phyloP scores from a whole-genome alignment of 1,140 invertebrate genomes.

The Panagrolaimus sp. region DNA sequence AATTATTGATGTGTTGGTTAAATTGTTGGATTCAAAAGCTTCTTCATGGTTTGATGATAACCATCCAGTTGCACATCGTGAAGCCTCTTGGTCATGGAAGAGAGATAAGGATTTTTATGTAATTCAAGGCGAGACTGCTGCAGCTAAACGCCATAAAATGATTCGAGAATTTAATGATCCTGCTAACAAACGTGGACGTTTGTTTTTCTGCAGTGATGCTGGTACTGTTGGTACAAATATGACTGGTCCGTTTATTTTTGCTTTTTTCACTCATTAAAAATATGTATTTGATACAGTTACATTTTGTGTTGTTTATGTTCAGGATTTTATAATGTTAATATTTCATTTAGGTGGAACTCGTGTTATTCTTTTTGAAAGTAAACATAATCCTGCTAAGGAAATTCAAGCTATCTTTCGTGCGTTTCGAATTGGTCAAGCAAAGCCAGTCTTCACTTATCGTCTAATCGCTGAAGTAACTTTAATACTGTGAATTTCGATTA shows the following conservation, averaged over 20 bases:
- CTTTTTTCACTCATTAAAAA: no score
- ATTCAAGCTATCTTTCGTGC: slow-evolving; percentile 69
- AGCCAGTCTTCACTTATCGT: slow-evolving; percentile 59
- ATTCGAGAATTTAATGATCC: not conserved
- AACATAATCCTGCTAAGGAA: slow-evolving; percentile 72
- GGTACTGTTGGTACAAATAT: slow-evolving; percentile 59
- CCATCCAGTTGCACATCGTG: no score
- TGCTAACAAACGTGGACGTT: not conserved
- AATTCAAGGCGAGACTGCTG: not conserved
- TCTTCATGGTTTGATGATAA: not conserved
- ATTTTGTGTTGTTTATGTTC: no score
- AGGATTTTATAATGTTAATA: no score
- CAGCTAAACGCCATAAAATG: not conserved
- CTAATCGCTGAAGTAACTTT: not conserved
- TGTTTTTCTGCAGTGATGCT: slow-evolving; percentile 34
- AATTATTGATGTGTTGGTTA: not conserved
- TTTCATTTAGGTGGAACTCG: slow-evolving; percentile 62
- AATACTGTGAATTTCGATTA: no score
- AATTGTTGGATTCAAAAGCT: not conserved
- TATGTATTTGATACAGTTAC: no score
- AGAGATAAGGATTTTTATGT: not conserved
- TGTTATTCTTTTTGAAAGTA: slow-evolving; percentile 68
- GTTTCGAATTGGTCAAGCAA: slow-evolving; percentile 69
- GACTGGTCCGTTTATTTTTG: slow-evolving; percentile 59
- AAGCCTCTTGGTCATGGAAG: not conserved